These are phyloP conservation scores for Cerastis leucographa DNA, from an alignment of 2,888 invertebrate species.

Conservation along the genomic window DNA sequence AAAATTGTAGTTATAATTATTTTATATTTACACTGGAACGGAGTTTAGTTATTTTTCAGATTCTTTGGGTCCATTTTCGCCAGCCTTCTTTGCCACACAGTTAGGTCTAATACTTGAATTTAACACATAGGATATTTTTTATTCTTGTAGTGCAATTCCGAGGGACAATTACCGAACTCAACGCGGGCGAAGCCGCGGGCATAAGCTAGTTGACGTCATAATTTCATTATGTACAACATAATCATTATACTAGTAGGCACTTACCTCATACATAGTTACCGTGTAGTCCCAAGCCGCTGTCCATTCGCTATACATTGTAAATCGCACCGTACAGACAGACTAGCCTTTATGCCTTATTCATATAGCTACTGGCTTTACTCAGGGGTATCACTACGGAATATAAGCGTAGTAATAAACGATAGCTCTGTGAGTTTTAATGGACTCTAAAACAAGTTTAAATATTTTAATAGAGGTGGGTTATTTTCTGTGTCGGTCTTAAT, in stretches of 20 bases:
- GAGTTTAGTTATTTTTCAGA: too few relatives aligned
- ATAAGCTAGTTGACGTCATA: background rate
- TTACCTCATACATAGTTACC: slow-evolving; percentile 48
- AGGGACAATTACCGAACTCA: background rate
- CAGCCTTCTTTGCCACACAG: too few relatives aligned
- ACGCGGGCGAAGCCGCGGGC: background rate
- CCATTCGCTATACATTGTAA: slow-evolving; percentile 71
- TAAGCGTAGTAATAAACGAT: slow-evolving; percentile 18
- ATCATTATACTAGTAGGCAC: slow-evolving; percentile 46
- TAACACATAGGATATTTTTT: background rate
- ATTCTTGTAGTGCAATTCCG: background rate
- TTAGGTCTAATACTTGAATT: background rate
- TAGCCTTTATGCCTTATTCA: slow-evolving; percentile 82
- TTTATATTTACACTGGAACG: too few relatives aligned
- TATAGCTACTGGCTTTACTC: slow-evolving; percentile 60
- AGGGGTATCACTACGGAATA: slow-evolving; percentile 67
- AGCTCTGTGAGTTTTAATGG: slow-evolving; percentile 44
- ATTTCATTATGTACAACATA: slow-evolving; percentile 21
- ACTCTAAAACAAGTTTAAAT: slow-evolving; percentile 35
- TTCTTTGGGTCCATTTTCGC: too few relatives aligned
- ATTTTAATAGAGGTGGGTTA: slow-evolving; percentile 35
- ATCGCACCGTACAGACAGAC: slow-evolving; percentile 68
- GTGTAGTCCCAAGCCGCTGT: slow-evolving; percentile 61
- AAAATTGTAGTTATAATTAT: too few relatives aligned
- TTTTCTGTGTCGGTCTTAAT: slow-evolving; percentile 8